Percentiles rank a stretch among this genome's conserved stretches.
phyloP scores from a whole-genome alignment of 2,888 invertebrate species.

The Drosophila meridiana region DNA sequence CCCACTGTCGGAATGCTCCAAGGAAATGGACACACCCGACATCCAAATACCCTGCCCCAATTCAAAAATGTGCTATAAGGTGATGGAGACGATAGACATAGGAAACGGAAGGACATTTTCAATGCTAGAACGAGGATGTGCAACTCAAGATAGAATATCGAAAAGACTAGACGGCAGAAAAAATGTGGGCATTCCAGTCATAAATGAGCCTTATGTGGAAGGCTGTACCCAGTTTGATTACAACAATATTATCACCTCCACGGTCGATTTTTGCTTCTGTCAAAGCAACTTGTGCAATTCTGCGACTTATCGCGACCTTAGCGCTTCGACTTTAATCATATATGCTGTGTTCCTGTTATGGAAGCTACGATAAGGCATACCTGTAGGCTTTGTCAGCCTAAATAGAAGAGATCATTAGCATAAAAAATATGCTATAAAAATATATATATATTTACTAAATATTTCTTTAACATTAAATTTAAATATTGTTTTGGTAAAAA shows the following conservation, averaged over 20 bases:
- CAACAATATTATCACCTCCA: not conserved
- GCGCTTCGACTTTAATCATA: not conserved
- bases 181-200: not conserved
- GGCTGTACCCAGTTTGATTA: constrained; percentile 27
- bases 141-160: constrained; percentile 27
- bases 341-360: constrained; percentile 26
- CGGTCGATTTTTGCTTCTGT: constrained; percentile 43
- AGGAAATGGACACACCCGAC: constrained; percentile 6
- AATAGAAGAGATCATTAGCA: constrained; percentile 5
- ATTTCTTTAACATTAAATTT: too few species aligned
- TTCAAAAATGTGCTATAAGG: constrained; percentile 59
- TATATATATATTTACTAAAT: too few species aligned
- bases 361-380: constrained; percentile 16
- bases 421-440: constrained; percentile 8
- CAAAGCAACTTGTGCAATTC: constrained; percentile 52
- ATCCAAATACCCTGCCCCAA: constrained; percentile 33
- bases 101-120: constrained; percentile 12
- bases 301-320: constrained; percentile 20
- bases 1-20: constrained; percentile 22
- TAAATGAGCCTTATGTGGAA: constrained; percentile 38
- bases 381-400: constrained; percentile 30
- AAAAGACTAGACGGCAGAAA: accelerated
- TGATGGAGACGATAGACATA: not conserved
- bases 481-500: not conserved
- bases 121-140: constrained; percentile 37